Base-by-base conservation (phyloP, 2,888 invertebrate genomes). In the Ormyrus thymus region DNA sequence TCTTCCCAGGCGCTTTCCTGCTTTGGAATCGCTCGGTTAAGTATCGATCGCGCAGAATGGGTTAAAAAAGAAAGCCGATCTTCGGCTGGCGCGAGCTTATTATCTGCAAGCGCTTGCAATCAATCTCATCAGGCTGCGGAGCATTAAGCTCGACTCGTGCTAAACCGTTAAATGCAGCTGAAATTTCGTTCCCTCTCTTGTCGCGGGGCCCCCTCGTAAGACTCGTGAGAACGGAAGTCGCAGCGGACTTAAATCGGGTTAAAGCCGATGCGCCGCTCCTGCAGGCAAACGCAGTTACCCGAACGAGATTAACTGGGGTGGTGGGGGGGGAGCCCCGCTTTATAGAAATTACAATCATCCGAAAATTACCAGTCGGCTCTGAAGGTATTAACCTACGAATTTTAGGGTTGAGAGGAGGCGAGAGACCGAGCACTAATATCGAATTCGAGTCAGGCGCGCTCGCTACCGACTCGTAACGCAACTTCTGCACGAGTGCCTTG, bases 331-430 rank as follows among this genome's bases (percentile, higher is more conserved):
- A 4, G 69, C 15, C 7, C 6, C 13, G 58, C 46, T 55, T 66
- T 68, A 76, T 62, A 80, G 79, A 80, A 80, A 80, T 80, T 76
- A 73, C 72, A 76, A 76, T 76, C 72, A 73, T 80, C 72, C 69
- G 72, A 76, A 80, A 80, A 80, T 80, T 80, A 80, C 66, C 72
- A 61, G 75, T 56, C 59, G 64, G 66, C 53, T 78, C 53, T 53
- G 29, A 64, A 65, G 77, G 59, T 59, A 66, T 72, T 72, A 72
- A 66, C 66, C 13, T 43, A 50, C 13, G 74, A 74, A 66, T 79
- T 75, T 75, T 55, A 71, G 71, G 66, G 46, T 75, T 48, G 75
- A 75, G 72, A 56, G 70, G 61, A 9, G 15, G 55, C 48, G 45
- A 4, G 11, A 29, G 29, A 29, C 29, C 51, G 69, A 51, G 72